phyloP scores from a whole-genome alignment of 2,797 vertebrate genomes.

The Falco peregrinus region DNA sequence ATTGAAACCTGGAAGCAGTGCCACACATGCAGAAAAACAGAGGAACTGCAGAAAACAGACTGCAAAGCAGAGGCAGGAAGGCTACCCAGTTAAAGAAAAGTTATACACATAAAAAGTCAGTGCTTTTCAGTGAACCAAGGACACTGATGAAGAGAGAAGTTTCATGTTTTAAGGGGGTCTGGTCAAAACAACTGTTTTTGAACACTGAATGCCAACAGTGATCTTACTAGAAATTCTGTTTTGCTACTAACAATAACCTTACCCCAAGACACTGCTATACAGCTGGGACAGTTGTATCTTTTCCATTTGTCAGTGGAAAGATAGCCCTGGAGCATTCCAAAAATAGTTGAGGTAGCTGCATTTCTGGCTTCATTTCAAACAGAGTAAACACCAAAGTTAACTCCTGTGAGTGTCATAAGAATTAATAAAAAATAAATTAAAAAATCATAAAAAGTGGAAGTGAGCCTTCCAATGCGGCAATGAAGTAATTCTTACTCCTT shows the following conservation, averaged over 20 bases:
- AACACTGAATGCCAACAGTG: background rate
- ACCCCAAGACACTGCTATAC: background rate
- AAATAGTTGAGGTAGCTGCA: background rate
- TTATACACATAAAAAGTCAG: background rate
- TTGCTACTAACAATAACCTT: background rate
- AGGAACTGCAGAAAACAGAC: background rate
- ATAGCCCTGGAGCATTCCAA: background rate
- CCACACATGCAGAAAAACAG: background rate
- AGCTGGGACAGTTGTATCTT: background rate
- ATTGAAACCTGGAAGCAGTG: background rate
- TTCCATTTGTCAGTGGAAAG: background rate
- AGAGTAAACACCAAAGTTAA: background rate
- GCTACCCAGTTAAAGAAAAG: background rate
- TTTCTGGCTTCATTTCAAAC: background rate
- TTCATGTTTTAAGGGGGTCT: background rate
- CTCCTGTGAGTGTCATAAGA: background rate
- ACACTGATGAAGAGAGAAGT: background rate
- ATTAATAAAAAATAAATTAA: background rate
- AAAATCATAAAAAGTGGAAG: background rate
- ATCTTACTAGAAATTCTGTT: background rate
- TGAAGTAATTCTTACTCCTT: background rate
- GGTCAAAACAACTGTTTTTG: background rate
- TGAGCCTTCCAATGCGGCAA: background rate
- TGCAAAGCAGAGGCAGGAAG: background rate
- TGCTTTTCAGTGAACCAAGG: background rate